Conservation (phyloP, 2,888 invertebrate species). For the Macrophya alboannulata region DNA sequence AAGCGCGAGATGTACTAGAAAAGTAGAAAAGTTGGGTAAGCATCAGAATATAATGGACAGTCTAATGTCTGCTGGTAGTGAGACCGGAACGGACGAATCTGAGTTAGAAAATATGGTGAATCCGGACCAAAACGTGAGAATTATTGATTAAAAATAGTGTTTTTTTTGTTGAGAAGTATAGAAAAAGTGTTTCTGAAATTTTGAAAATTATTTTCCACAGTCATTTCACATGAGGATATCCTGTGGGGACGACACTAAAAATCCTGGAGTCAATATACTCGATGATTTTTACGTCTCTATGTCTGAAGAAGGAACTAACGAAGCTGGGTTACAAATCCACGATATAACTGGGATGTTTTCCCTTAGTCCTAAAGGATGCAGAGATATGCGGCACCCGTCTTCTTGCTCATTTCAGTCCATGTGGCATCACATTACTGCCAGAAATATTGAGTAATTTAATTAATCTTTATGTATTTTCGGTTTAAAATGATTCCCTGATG, state of each 20-base stretch:
- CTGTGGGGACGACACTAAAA: constrained; percentile 73
- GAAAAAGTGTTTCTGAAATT: neutral
- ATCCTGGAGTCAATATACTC: constrained; percentile 64
- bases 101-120: constrained; percentile 71
- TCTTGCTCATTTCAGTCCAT: constrained; percentile 77
- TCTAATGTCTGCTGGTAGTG: constrained; percentile 66
- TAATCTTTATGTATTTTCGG: neutral
- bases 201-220: constrained; percentile 60
- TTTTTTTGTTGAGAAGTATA: neutral
- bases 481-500: neutral
- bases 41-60: constrained; percentile 69
- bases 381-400: constrained; percentile 73
- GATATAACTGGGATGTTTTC: constrained; percentile 79
- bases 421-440: constrained; percentile 76
- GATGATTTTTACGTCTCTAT: constrained; percentile 78
- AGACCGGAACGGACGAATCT: constrained; percentile 69
- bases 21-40: constrained; percentile 66
- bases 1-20: constrained; percentile 24
- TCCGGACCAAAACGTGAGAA: constrained; percentile 60
- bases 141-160: neutral
- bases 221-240: constrained; percentile 78
- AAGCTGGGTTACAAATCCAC: constrained; percentile 76
- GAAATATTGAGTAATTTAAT: constrained; percentile 77
- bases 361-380: constrained; percentile 75
- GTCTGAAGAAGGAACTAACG: constrained; percentile 75